Conservation (phyloP, 64 coral and sea anemone species). For the Montipora sp. region DNA sequence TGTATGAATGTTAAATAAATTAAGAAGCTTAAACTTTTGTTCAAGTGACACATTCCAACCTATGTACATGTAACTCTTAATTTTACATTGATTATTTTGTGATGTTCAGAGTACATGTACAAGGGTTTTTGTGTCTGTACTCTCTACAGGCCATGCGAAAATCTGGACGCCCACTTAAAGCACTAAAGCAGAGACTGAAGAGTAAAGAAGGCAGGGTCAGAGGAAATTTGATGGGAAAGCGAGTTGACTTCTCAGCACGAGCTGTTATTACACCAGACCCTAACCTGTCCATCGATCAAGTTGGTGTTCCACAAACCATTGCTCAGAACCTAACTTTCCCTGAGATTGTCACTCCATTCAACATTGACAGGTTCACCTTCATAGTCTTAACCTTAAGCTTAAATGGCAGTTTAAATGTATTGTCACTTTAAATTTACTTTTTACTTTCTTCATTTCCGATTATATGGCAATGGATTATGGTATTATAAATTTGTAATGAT, state of each 20-base stretch:
- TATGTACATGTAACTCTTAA: no score
- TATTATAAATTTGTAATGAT: no score
- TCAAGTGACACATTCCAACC: no score
- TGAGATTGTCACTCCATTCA: constrained; percentile 98
- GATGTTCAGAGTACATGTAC: no score
- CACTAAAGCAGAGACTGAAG: constrained; percentile 96
- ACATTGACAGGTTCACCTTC: constrained; percentile 84
- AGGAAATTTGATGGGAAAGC: constrained; percentile 98
- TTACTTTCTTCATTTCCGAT: no score
- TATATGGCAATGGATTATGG: no score
- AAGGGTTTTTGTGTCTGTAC: background rate
- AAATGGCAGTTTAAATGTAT: background rate
- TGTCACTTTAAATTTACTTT: background rate
- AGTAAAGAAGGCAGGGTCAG: constrained; percentile 99
- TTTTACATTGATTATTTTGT: no score
- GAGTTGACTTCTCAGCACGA: constrained; percentile 98
- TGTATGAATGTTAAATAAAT: no score
- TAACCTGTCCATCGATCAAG: constrained; percentile 96
- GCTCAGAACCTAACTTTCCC: constrained; percentile 99
- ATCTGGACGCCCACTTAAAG: constrained; percentile 96
- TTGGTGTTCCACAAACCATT: constrained; percentile 97
- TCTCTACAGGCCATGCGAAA: constrained; percentile 95
- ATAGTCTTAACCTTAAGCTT: background rate
- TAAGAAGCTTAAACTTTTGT: no score
- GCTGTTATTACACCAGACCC: constrained; percentile 99